Percentiles rank a stretch among this genome's conserved stretches.
phyloP scores from a whole-genome alignment of 2,113 vertebrate genomes.

The Eublepharis macularius region DNA sequence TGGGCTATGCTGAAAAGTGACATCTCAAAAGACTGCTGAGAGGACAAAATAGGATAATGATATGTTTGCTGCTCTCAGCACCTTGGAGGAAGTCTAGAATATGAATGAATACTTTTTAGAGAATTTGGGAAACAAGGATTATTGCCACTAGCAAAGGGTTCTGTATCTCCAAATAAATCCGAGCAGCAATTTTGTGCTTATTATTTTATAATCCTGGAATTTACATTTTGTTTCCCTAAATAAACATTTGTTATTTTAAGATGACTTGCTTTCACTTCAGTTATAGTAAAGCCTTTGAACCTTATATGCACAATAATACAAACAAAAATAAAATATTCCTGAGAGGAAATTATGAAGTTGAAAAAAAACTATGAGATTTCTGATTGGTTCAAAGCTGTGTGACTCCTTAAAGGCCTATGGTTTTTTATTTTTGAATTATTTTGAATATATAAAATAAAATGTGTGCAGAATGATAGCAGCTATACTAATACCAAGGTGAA shows the following conservation, averaged over 20 bases:
- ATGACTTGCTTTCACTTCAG: neutral
- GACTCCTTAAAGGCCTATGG: too few relatives aligned
- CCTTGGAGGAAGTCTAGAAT: neutral
- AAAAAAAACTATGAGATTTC: too few relatives aligned
- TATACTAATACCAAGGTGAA: neutral
- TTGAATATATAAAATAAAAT: neutral
- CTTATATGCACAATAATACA: neutral
- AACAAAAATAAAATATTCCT: neutral
- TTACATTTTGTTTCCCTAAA: neutral
- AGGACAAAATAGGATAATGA: neutral
- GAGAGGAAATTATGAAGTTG: too few relatives aligned
- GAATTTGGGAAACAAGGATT: neutral
- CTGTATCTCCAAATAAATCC: neutral
- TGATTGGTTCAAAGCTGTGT: too few relatives aligned
- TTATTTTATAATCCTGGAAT: neutral
- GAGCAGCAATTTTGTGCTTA: neutral
- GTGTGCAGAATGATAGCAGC: neutral
- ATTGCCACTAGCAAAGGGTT: neutral
- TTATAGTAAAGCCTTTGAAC: neutral
- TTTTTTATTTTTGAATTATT: too few relatives aligned
- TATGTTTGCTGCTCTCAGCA: too few relatives aligned
- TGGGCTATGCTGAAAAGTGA: too few relatives aligned
- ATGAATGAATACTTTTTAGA: neutral
- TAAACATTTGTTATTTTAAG: neutral
- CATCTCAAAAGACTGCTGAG: neutral